Percentiles rank a stretch among this genome's conserved stretches.
Conservation (phyloP, 2,888 invertebrate species). For the Netelia virgata region DNA sequence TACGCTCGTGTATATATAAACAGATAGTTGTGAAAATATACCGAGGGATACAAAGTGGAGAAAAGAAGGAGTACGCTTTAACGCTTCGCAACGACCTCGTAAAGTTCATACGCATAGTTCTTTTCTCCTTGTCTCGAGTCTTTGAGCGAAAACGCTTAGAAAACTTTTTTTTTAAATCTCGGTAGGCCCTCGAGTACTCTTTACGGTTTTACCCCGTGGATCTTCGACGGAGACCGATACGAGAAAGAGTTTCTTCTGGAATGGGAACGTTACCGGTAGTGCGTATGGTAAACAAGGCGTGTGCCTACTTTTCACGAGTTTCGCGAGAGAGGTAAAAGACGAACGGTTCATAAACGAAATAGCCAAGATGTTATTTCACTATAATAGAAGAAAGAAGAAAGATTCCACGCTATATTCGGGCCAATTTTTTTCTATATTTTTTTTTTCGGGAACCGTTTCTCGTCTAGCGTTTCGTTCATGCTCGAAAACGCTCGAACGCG, state of each 20-base stretch:
- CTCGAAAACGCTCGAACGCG: constrained; percentile 10
- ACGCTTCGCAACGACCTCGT: constrained; percentile 61
- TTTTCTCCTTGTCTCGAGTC: background rate
- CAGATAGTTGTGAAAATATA: background rate
- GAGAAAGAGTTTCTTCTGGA: background rate
- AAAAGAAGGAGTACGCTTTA: constrained; percentile 48
- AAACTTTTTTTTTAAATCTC: no score
- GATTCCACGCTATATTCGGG: constrained; percentile 30
- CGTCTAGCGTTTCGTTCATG: constrained; percentile 53
- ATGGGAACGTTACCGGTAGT: constrained; percentile 17
- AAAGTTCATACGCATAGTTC: constrained; percentile 46
- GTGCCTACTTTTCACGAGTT: background rate
- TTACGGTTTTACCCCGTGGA: constrained; percentile 1
- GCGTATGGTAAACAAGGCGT: background rate
- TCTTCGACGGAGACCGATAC: constrained; percentile 10
- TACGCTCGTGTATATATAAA: no score
- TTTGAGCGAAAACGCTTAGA: background rate
- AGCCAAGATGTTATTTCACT: constrained; percentile 24
- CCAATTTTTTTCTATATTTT: background rate
- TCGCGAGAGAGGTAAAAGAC: background rate
- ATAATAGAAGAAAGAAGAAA: constrained; percentile 40
- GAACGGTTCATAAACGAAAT: constrained; percentile 50
- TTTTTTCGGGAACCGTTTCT: constrained; percentile 54
- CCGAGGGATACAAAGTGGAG: background rate
- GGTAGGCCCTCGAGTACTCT: background rate